Evolutionary conservation across 1,140 invertebrate genomes (phyloP), one percentile per base, ranked within the genome.

Genomic region (Drosophila murphyi): DNA sequence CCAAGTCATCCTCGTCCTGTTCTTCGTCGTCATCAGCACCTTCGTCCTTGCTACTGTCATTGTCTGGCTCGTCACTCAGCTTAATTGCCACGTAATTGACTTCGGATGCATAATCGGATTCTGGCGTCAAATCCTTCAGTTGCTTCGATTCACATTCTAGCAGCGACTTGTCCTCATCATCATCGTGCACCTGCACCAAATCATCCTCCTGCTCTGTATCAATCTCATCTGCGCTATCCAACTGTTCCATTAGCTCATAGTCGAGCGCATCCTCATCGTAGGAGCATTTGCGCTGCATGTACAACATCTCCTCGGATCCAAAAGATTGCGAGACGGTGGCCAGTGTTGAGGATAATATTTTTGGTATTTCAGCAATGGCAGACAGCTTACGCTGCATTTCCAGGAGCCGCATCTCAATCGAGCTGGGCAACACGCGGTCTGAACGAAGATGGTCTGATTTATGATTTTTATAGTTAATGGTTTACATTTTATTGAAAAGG

Each of bases 41-140:
- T n/a, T 65, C 55, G 3, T 76, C 61, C n/a, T 77, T 59, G 43
- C 62, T 71, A 43, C 54, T 68, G 45, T 28, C 71, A 34, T 57
- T 67, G 43, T 67, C 48, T 55, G 32, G 55, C 69, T 72, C 68
- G 50, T 80, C 76, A 65, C 69, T 78, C 45, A 56, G 56, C 63
- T 86, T 82, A 91, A 87, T 86, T 86, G 72, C 51, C 67, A 71
- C 73, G 61, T 90, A 91, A 91, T 92, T 92, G 73, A 72, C 82
- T 92, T 92, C 90, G 70, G 91, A 92, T 78, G 88, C 91, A 86
- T 92, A 92, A 85, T 92, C 91, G 69, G 91, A 92, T 91, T 92
- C 91, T 41, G 91, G 91, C 51, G 91, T 92, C 8, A 78, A 59
- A 77, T 92, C 91, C 72, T 87, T 90, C 48, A 78, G 67, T 56